These are phyloP conservation scores for Bergia puertoricense DNA, from an alignment of 92 coral and sea anemone species.

Conservation along the genomic window DNA sequence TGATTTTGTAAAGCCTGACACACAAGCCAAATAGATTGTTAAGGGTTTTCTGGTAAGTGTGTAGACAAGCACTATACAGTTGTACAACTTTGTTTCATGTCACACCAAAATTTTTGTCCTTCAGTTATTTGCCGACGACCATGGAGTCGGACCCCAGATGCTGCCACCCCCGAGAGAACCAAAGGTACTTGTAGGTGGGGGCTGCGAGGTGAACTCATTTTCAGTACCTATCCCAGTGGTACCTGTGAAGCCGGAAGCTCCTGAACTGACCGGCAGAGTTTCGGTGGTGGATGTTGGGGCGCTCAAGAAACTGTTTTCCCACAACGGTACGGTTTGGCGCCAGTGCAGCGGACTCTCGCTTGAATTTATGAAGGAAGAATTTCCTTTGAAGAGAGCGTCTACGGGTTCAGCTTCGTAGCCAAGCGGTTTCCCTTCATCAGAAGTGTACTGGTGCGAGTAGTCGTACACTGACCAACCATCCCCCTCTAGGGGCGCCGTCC, in stretches of 20 bases:
- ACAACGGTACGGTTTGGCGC: slow-evolving; percentile 15
- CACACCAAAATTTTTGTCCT: neutral
- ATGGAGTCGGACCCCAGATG: slow-evolving; percentile 40
- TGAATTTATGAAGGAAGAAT: slow-evolving; percentile 33
- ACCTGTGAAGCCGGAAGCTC: slow-evolving; percentile 8
- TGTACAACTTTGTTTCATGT: neutral
- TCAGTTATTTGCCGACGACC: slow-evolving; percentile 47
- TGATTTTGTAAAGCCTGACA: neutral
- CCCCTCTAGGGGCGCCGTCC: slow-evolving; percentile 68
- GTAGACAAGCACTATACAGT: slow-evolving; percentile 21
- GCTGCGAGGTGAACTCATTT: slow-evolving; percentile 28
- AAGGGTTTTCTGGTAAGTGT: neutral
- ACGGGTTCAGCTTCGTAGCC: slow-evolving; percentile 72
- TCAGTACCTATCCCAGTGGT: slow-evolving; percentile 25
- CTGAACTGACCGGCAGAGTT: slow-evolving; percentile 32
- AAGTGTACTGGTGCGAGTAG: slow-evolving; percentile 34
- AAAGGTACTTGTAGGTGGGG: slow-evolving; percentile 33
- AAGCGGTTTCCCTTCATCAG: slow-evolving; percentile 26
- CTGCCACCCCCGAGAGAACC: slow-evolving; percentile 34
- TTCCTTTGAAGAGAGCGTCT: slow-evolving; percentile 74
- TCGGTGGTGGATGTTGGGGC: neutral
- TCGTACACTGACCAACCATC: slow-evolving; percentile 90
- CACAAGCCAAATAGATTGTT: neutral
- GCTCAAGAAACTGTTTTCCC: slow-evolving; percentile 13
- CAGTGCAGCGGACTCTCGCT: neutral